Conservation (phyloP, 2,797 vertebrate species). For the Dendrocincla fuliginosa region DNA sequence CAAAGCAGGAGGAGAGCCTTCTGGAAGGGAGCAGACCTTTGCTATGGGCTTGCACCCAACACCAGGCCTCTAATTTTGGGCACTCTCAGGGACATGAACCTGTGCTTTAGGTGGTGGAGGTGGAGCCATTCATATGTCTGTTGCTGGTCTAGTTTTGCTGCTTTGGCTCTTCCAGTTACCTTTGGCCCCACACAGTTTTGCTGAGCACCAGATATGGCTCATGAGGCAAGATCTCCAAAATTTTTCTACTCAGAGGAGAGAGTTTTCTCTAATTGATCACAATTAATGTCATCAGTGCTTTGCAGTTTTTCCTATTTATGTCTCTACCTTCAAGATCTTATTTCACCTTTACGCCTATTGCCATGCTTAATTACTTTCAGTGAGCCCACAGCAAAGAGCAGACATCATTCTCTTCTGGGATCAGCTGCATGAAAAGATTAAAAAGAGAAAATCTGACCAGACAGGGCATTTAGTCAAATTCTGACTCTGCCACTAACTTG, state of each 20-base stretch:
- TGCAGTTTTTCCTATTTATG: neutral
- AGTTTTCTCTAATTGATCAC: neutral
- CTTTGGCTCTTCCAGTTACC: neutral
- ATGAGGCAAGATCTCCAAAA: neutral
- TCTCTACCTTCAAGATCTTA: neutral
- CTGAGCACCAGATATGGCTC: neutral
- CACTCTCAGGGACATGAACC: fast-evolving
- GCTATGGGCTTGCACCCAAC: neutral
- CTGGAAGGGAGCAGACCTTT: neutral
- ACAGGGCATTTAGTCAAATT: neutral
- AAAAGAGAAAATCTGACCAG: neutral
- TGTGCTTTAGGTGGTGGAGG: neutral
- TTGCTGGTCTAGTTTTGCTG: neutral
- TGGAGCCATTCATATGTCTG: neutral
- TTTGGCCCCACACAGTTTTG: neutral
- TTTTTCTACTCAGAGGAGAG: neutral
- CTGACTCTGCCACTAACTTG: neutral
- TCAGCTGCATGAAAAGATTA: neutral
- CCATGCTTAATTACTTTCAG: conserved; percentile 25
- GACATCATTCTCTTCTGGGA: neutral
- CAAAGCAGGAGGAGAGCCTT: neutral
- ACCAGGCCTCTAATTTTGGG: neutral
- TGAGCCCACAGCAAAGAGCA: neutral
- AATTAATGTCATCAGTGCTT: conserved; percentile 4
- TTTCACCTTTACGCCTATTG: conserved; percentile 11